phyloP scores from a whole-genome alignment of 2,888 invertebrate species.

The Meghimatium bilineatum region DNA sequence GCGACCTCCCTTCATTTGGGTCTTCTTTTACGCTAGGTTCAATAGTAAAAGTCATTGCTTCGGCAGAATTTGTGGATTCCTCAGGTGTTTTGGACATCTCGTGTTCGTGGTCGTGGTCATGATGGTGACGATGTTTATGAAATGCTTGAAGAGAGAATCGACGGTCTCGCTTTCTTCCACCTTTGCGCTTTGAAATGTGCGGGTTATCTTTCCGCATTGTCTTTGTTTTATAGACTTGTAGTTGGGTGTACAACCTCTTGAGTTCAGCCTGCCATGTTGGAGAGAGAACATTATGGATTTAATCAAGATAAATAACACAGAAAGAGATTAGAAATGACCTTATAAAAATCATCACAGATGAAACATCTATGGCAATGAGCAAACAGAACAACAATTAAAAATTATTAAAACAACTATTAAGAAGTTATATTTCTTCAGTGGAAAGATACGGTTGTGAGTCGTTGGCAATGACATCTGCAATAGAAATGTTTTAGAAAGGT shows the following conservation, averaged over 20 bases:
- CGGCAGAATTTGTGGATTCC: conserved; percentile 92
- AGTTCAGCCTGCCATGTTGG: conserved; percentile 81
- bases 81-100: conserved; percentile 93
- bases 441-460: too few relatives aligned
- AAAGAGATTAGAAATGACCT: too few relatives aligned
- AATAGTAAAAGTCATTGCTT: conserved; percentile 80
- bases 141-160: conserved; percentile 89
- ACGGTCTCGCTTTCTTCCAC: conserved; percentile 85
- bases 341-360: too few relatives aligned
- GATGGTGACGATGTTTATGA: conserved; percentile 81
- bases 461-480: too few relatives aligned
- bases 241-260: conserved; percentile 90
- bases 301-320: neutral
- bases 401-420: too few relatives aligned
- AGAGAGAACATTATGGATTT: neutral
- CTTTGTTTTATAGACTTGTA: conserved; percentile 94
- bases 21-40: conserved; percentile 66
- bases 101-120: conserved; percentile 75
- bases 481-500: too few relatives aligned
- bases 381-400: too few relatives aligned
- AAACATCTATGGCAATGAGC: too few relatives aligned
- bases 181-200: conserved; percentile 94
- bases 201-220: conserved; percentile 95
- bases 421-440: too few relatives aligned
- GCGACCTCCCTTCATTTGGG: conserved; percentile 53